Evolutionary conservation across 2,888 invertebrate genomes (phyloP).

Genomic region (Helleia helle): DNA sequence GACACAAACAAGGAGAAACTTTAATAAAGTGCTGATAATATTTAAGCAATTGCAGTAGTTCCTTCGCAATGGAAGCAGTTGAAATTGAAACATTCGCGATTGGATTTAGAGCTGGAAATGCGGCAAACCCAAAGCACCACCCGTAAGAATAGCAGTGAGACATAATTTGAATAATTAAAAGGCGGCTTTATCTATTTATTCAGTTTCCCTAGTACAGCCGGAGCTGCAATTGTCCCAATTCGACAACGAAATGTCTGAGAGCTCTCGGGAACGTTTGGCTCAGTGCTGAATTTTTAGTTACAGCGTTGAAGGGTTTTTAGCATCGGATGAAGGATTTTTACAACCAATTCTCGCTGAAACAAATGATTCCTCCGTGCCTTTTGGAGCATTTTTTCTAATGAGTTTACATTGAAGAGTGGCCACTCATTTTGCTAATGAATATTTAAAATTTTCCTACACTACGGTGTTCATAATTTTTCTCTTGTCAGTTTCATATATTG

Average conservation of each 20-base stretch:
- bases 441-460: too few species aligned
- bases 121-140: neutral
- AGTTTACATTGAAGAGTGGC: constrained; percentile 2
- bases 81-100: neutral
- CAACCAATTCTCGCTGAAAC: constrained; percentile 10
- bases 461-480: too few species aligned
- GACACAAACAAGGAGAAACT: constrained; percentile 7
- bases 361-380: constrained; percentile 7
- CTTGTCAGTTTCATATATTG: too few species aligned
- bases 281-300: constrained; percentile 18
- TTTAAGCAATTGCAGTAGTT: constrained; percentile 5
- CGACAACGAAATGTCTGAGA: constrained; percentile 22
- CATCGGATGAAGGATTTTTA: constrained; percentile 12
- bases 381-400: constrained; percentile 7
- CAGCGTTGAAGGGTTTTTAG: constrained; percentile 11
- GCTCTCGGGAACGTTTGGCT: constrained; percentile 21
- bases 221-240: constrained; percentile 25
- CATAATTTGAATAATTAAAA: constrained; percentile 15
- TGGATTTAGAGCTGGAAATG: constrained; percentile 1
- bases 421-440: too few species aligned
- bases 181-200: constrained; percentile 17
- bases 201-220: constrained; percentile 14
- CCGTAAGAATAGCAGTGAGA: constrained; percentile 7
- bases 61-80: neutral
- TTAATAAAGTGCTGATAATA: constrained; percentile 8